phyloP scores from a whole-genome alignment of 2,888 invertebrate genomes.

The Harpalus rufipes region DNA sequence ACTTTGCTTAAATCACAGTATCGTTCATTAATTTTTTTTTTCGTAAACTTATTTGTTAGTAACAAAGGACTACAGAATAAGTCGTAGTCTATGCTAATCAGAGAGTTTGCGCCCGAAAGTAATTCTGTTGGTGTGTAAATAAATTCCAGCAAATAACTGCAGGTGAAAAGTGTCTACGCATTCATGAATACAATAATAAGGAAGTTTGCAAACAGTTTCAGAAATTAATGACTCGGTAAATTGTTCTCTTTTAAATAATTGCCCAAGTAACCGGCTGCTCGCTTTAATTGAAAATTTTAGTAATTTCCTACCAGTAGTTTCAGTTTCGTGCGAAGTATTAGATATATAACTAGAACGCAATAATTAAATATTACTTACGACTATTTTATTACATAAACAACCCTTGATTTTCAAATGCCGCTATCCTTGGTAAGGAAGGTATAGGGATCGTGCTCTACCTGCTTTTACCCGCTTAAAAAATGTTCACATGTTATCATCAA shows the following conservation, averaged over 20 bases:
- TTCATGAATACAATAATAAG: conserved; percentile 52
- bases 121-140: conserved; percentile 27
- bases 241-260: conserved; percentile 59
- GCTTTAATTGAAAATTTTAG: conserved; percentile 54
- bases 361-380: not conserved
- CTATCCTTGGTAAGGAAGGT: no score
- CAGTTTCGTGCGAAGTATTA: conserved; percentile 12
- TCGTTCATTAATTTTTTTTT: no score
- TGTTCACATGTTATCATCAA: no score
- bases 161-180: conserved; percentile 52
- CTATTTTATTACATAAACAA: no score
- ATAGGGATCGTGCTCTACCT: no score
- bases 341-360: conserved; percentile 4
- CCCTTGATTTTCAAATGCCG: no score
- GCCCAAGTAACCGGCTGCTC: conserved; percentile 39
- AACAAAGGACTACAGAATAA: not conserved
- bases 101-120: conserved; percentile 1
- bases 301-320: conserved; percentile 24
- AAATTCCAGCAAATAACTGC: conserved; percentile 44
- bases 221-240: conserved; percentile 53
- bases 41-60: no score
- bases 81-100: not conserved
- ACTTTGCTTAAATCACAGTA: no score
- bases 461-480: no score
- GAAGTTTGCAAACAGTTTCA: conserved; percentile 47